Evolutionary conservation across 2,888 invertebrate species (phyloP).

Genomic region (Hartigia nigra): DNA sequence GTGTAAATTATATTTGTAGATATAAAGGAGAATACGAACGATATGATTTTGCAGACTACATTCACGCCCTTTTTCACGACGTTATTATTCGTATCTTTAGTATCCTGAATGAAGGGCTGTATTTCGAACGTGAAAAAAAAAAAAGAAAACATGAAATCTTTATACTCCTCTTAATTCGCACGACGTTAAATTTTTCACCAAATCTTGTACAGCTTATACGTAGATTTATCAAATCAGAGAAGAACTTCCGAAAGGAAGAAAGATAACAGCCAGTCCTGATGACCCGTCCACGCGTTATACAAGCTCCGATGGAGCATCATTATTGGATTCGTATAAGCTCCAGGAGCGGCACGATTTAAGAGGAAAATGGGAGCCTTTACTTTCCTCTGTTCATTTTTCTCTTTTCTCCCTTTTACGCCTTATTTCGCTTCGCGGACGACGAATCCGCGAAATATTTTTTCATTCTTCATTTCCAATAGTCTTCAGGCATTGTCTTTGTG

Average conservation of each 20-base stretch:
- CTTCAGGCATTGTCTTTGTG: not conserved
- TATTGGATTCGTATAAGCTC: not conserved
- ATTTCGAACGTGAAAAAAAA: not conserved
- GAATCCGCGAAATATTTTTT: not conserved
- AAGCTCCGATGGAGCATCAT: not conserved
- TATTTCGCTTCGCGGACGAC: not conserved
- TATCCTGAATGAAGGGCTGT: not conserved
- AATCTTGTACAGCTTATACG: not conserved
- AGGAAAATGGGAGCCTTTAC: not conserved
- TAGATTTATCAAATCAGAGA: not conserved
- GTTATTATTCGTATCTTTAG: not conserved
- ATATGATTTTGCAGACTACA: not conserved
- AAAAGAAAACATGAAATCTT: not conserved
- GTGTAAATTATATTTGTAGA: not conserved
- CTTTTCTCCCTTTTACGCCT: not conserved
- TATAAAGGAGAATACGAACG: not conserved
- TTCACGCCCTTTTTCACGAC: not conserved
- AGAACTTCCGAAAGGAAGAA: not conserved
- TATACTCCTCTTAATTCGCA: not conserved
- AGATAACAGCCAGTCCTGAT: not conserved
- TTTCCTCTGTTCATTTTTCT: not conserved
- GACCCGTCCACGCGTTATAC: not conserved
- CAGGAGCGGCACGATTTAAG: not conserved
- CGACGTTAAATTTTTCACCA: not conserved
- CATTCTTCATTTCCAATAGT: conserved; percentile 4